Evolutionary conservation across 1,140 invertebrate species (phyloP), one percentile per base, ranked within the genome.

Genomic region (Colletes latitarsis): DNA sequence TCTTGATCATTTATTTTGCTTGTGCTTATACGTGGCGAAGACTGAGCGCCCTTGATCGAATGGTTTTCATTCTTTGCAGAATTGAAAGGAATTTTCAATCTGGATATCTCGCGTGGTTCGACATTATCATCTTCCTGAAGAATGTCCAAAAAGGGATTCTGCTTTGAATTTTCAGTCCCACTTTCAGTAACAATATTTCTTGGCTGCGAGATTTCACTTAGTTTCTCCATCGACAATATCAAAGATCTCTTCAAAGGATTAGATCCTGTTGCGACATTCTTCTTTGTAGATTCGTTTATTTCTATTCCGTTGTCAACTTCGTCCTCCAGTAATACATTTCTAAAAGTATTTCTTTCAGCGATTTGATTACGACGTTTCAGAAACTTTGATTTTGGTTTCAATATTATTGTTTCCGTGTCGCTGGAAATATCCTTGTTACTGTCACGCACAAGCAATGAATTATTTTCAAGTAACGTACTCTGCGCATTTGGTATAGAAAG

Each of bases 311-410:
- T 14, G 10, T 43, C 17, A 3, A 0, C 49, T 12, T 41, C n/a
- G 4, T 64, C 12, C 0, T 67, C 19, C 6, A 4, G 10, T 1
- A 85, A 0, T 60, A 12, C 12, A 19, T 66, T n/a, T 21, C 73
- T 15, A 53, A 74, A 84, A 12, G 30, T 3, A 68, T 85, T 81
- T 39, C 19, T 60, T 17, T n/a, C 19, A 15, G 0, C 6, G 6
- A 6, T 64, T 19, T 6, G 66, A 14, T n/a, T 9, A 9, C 6
- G 12, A 0, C 19, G 39, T n/a, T 21, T 53, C 5, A 62, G n/a
- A 10, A 82, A 49, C 8, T 30, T 64, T 6, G 72, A 53, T 52
- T 63, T 76, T 14, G 8, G 46, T 69, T 77, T 83, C 0, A 66
- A 5, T 41, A n/a, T 8, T 19, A 4, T 5, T 12, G 12, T 0